phyloP scores from a whole-genome alignment of 92 coral and sea anemone species.

The Paragorgia papillata region DNA sequence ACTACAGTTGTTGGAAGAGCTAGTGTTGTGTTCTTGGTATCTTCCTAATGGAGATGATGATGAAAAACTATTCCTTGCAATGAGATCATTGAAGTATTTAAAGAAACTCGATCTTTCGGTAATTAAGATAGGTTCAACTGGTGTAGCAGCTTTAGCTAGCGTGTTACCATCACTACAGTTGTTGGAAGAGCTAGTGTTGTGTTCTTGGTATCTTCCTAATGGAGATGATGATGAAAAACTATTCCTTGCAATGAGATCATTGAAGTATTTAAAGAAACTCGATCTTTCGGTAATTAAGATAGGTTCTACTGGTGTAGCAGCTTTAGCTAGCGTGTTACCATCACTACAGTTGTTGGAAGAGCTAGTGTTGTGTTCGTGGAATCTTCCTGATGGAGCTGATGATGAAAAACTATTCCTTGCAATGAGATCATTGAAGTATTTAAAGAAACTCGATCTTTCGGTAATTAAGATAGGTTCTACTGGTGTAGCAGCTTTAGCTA shows the following conservation, averaged over 20 bases:
- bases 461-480: background rate
- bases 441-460: background rate
- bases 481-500: constrained; percentile 7
- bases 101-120: background rate
- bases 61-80: background rate
- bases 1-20: background rate
- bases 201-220: background rate
- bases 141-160: background rate
- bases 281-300: background rate
- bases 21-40: background rate
- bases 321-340: constrained; percentile 14
- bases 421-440: background rate
- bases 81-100: background rate
- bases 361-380: background rate
- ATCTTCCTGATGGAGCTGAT: background rate
- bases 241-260: background rate
- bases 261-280: background rate
- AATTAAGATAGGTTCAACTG: background rate
- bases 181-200: background rate
- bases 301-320: background rate
- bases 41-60: background rate
- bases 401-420: background rate
- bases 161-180: constrained; percentile 26
- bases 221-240: background rate
- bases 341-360: constrained; percentile 19